A percentile compares a stretch with the other conserved stretches of the same genome.
These are phyloP conservation scores for Drosophila planitibia DNA, from an alignment of 2,888 invertebrate genomes.

Conservation along the genomic window DNA sequence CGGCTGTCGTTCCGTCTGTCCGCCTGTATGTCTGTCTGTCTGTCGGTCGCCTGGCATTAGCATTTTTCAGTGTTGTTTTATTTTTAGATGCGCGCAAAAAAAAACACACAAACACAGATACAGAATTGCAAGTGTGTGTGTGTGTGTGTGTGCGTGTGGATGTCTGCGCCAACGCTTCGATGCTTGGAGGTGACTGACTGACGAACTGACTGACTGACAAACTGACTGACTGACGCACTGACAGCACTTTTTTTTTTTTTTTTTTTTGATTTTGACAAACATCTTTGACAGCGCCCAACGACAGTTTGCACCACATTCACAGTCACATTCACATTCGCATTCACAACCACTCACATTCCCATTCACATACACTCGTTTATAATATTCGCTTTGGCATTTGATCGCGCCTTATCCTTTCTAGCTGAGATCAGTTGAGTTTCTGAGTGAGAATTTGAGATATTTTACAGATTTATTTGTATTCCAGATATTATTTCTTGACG, in stretches of 20 bases:
- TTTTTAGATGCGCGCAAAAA: conserved; percentile 79
- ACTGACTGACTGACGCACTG: conserved; percentile 49
- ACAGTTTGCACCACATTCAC: conserved; percentile 51
- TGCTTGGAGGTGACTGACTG: conserved; percentile 72
- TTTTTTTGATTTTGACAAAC: conserved; percentile 65
- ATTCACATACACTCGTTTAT: conserved; percentile 15
- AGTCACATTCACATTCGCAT: conserved; percentile 40
- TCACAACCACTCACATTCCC: conserved; percentile 19
- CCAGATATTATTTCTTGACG: neutral
- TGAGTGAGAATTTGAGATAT: neutral
- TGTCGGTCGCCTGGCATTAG: conserved; percentile 73
- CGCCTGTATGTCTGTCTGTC: conserved; percentile 10
- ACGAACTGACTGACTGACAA: conserved; percentile 44
- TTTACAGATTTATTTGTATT: neutral
- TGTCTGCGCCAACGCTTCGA: conserved; percentile 69
- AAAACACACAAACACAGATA: conserved; percentile 40
- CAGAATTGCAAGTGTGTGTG: conserved; percentile 33
- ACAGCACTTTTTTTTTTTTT: neutral
- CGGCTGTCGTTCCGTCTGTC: conserved; percentile 55
- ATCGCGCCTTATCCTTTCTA: conserved; percentile 13
- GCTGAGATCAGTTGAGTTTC: neutral
- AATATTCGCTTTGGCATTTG: conserved; percentile 8
- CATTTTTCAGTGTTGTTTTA: conserved; percentile 80
- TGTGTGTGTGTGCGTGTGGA: conserved; percentile 32
- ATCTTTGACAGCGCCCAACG: conserved; percentile 56